phyloP scores from a whole-genome alignment of 2,797 vertebrate species.

The Ctenopoma kingsleyae region DNA sequence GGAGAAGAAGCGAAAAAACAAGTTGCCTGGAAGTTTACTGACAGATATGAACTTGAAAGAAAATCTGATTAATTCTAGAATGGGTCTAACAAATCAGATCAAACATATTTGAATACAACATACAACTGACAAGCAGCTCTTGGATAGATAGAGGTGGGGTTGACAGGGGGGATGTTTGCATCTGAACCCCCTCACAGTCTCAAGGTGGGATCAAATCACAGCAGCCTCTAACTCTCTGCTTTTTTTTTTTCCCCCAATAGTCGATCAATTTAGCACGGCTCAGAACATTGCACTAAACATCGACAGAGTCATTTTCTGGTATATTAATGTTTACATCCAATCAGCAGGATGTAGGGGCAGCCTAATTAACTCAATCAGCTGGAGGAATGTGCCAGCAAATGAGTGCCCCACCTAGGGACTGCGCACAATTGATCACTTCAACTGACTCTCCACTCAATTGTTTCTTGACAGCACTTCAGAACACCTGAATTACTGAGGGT shows the following conservation, averaged over 20 bases:
- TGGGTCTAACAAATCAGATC: conserved; percentile 67
- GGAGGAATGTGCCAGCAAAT: conserved; percentile 80
- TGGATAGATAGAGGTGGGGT: neutral
- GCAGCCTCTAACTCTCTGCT: conserved; percentile 19
- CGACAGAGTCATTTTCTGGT: conserved; percentile 83
- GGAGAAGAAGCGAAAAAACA: neutral
- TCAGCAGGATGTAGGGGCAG: conserved; percentile 80
- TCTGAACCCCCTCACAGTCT: conserved; percentile 54
- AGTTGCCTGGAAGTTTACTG: conserved; percentile 50
- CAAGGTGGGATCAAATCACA: conserved; percentile 73
- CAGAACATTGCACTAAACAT: conserved; percentile 79
- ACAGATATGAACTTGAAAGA: conserved; percentile 61
- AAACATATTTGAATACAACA: conserved; percentile 35
- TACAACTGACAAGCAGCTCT: conserved; percentile 47
- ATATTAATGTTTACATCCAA: conserved; percentile 88
- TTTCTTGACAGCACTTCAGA: conserved; percentile 85
- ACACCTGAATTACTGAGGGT: conserved; percentile 77
- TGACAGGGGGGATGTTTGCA: conserved; percentile 22
- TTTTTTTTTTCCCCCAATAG: conserved; percentile 64
- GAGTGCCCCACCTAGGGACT: conserved; percentile 79
- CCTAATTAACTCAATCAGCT: conserved; percentile 86
- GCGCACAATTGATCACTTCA: conserved; percentile 85
- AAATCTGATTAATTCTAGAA: conserved; percentile 65
- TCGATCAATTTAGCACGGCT: conserved; percentile 78
- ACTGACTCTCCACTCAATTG: conserved; percentile 79